Percentiles rank a stretch among this genome's conserved stretches.
These are phyloP conservation scores for Eidolon helvum DNA, from an alignment of 2,113 vertebrate genomes.

Conservation along the genomic window DNA sequence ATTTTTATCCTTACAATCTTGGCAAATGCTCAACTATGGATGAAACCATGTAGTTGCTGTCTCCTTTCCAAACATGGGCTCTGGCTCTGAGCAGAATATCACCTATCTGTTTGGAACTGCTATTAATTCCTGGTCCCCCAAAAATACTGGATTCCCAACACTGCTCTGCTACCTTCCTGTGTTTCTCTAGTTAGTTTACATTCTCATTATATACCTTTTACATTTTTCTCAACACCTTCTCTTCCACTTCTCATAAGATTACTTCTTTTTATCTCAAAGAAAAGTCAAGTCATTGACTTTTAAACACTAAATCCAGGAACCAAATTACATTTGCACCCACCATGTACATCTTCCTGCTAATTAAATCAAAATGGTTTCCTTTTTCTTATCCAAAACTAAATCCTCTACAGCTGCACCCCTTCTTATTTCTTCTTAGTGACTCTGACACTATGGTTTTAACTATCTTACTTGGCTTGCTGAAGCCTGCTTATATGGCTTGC, in stretches of 20 bases:
- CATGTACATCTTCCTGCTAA: not conserved
- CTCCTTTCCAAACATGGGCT: not conserved
- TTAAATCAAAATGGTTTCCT: not conserved
- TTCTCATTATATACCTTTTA: not conserved
- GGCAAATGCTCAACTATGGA: not conserved
- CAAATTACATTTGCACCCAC: not conserved
- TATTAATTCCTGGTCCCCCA: not conserved
- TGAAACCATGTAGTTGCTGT: not conserved
- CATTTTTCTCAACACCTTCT: not conserved
- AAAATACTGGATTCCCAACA: not conserved
- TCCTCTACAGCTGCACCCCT: not conserved
- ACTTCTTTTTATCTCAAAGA: not conserved
- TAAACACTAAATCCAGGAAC: not conserved
- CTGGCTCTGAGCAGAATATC: not conserved
- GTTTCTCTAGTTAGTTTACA: not conserved
- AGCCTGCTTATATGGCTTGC: not conserved
- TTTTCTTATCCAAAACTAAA: not conserved
- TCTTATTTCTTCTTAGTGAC: not conserved
- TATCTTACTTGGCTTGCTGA: not conserved
- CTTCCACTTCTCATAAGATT: not conserved
- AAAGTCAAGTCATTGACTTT: not conserved
- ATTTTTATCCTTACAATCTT: not conserved
- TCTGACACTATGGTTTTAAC: not conserved
- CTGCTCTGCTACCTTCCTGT: not conserved
- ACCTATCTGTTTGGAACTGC: not conserved